Evolutionary conservation across 2,888 invertebrate species (phyloP).

Genomic region (Macrosiphum euphorbiae): DNA sequence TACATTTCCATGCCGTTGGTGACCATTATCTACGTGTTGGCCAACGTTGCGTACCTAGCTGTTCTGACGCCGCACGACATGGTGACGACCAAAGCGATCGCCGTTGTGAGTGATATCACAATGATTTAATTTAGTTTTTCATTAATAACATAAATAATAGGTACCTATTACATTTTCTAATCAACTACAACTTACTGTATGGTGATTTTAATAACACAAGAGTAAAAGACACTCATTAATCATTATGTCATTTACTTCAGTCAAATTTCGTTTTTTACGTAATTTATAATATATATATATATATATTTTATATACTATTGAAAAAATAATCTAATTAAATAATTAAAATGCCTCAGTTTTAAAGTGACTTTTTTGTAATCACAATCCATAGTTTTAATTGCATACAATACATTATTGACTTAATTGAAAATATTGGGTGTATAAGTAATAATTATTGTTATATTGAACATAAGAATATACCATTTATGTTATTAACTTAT

Average conservation of each 20-base stretch:
- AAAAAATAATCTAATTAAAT: background rate
- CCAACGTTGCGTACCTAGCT: slow-evolving; percentile 90
- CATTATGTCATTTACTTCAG: background rate
- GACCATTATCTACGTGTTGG: slow-evolving; percentile 88
- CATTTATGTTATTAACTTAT: background rate
- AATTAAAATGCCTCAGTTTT: background rate
- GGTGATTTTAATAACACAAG: background rate
- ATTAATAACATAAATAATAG: background rate
- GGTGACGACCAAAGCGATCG: slow-evolving; percentile 91
- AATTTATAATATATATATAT: background rate
- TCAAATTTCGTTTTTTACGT: background rate
- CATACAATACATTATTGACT: background rate
- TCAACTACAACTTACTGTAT: background rate
- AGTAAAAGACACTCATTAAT: background rate
- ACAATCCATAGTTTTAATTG: background rate
- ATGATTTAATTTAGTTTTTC: background rate
- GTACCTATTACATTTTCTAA: background rate
- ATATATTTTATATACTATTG: background rate
- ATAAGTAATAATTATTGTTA: background rate
- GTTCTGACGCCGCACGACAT: slow-evolving; percentile 87
- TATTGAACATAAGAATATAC: background rate
- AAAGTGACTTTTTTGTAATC: too few species aligned
- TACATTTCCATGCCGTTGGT: slow-evolving; percentile 91
- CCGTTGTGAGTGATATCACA: slow-evolving; percentile 80
- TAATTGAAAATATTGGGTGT: background rate